Percentiles rank a stretch among this genome's conserved stretches.
Evolutionary conservation across 2,113 vertebrate genomes (phyloP).

Genomic region (Percopsis transmontana): DNA sequence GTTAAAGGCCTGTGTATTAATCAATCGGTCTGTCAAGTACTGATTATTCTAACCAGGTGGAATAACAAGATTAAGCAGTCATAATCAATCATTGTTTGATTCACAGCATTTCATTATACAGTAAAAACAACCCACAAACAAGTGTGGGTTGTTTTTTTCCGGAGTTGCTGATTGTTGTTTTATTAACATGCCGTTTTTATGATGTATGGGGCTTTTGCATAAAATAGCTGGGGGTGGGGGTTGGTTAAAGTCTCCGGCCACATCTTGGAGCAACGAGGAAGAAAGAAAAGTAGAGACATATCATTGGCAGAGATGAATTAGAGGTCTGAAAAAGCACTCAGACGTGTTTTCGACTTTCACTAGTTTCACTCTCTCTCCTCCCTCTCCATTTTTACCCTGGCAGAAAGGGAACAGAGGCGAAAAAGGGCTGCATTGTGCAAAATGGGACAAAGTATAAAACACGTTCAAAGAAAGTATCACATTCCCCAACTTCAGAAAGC

Average conservation of each 20-base stretch:
- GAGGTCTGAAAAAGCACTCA: conserved; percentile 74
- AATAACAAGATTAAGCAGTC: conserved; percentile 46
- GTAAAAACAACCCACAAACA: no score
- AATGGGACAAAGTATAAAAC: conserved; percentile 70
- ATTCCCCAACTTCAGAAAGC: conserved; percentile 72
- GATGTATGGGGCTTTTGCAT: conserved; percentile 26
- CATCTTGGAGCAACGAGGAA: conserved; percentile 49
- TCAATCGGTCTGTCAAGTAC: conserved; percentile 45
- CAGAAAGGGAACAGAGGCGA: conserved; percentile 57
- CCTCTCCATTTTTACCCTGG: conserved; percentile 52
- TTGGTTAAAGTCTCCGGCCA: conserved; percentile 49
- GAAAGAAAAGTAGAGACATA: conserved; percentile 61
- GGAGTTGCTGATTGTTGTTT: background rate
- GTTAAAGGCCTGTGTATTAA: conserved; percentile 45
- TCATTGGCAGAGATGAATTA: conserved; percentile 82
- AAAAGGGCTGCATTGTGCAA: conserved; percentile 64
- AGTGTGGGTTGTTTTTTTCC: conserved; percentile 5
- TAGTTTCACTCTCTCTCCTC: conserved; percentile 27
- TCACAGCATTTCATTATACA: conserved; percentile 1
- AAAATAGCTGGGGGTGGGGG: conserved; percentile 38
- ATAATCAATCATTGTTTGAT: conserved; percentile 40
- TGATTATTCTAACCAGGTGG: conserved; percentile 51
- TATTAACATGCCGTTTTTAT: background rate
- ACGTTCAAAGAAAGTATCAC: conserved; percentile 72
- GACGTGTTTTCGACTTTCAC: conserved; percentile 19